Evolutionary conservation across 2,888 invertebrate genomes (phyloP).

Genomic region (Coremacera marginata): DNA sequence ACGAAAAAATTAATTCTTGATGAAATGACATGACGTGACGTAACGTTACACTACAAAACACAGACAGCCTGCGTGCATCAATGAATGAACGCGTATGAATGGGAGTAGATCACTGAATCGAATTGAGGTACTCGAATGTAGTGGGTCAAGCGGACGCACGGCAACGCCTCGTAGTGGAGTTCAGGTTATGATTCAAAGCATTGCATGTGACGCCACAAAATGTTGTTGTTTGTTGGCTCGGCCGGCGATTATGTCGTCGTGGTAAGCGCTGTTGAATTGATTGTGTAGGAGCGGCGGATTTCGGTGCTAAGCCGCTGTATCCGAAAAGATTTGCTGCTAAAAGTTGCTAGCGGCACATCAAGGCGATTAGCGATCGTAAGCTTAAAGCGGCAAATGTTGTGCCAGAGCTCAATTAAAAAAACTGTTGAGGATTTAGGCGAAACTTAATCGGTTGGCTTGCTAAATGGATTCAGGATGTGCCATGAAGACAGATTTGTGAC

Average conservation of each 20-base stretch:
- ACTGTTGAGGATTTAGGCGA: constrained; percentile 22
- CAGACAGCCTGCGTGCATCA: constrained; percentile 1
- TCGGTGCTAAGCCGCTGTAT: neutral
- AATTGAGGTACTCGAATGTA: neutral
- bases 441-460: constrained; percentile 3
- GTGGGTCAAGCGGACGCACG: neutral
- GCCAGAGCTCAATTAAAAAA: constrained; percentile 62
- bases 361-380: constrained; percentile 56
- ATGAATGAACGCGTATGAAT: neutral
- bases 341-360: constrained; percentile 38
- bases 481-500: constrained; percentile 13
- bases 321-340: neutral
- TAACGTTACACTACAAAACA: constrained; percentile 40
- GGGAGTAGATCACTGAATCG: neutral
- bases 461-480: constrained; percentile 29
- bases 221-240: neutral
- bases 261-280: neutral
- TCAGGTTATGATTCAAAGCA: neutral
- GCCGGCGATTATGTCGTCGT: neutral
- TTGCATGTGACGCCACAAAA: constrained; percentile 23
- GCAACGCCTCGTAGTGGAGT: constrained; percentile 21
- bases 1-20: constrained; percentile 40
- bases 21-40: constrained; percentile 65
- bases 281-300: constrained; percentile 16
- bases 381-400: constrained; percentile 64